Base-by-base conservation (phyloP, 2,888 invertebrate genomes). In the Coenonympha glycerion region DNA sequence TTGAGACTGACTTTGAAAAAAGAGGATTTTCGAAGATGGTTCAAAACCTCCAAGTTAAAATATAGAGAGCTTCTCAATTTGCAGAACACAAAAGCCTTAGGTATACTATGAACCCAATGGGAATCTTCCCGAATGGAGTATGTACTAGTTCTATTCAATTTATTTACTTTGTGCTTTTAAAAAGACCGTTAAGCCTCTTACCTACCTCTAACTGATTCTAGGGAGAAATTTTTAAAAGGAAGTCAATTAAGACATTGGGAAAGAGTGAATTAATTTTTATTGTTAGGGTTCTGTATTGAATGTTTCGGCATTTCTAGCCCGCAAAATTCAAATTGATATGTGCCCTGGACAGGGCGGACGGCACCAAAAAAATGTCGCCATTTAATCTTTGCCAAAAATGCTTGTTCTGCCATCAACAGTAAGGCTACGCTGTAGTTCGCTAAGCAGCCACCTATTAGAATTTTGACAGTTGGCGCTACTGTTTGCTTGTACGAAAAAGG, bases 101-200 rank as follows among this genome's bases (percentile, higher is more conserved):
- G 24, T 39, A 15, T 24, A 39, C 15, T n/a, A n/a, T n/a, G n/a
- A n/a, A n/a, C n/a, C n/a, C n/a, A n/a, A n/a, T 6, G 13, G 11
- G 24, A 24, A 15, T 24, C 39, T 24, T 24, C 13, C 19, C 18
- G 6, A 30, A 18, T 11, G 11, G 26, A 21, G 21, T 37, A 15
- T 16, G 31, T 15, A 13, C 9, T n/a, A n/a, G 30, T 15, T 24
- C 39, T 19, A 19, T 13, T 41, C 41, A 30, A 44, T 44, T 42
- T 42, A 42, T 42, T 44, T 44, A 30, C 42, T 31, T 11, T 44
- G 31, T 31, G 45, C 45, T 45, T 34, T 45, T 45, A 45, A 45
- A 45, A 24, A 24, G 45, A n/a, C 45, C 11, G 34, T 33, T 34
- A 44, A 45, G 45, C 24, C 22, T 33, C 33, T 45, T 45, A 34